Conservation (phyloP, 2,888 invertebrate species). For the Lithophane leautieri region DNA sequence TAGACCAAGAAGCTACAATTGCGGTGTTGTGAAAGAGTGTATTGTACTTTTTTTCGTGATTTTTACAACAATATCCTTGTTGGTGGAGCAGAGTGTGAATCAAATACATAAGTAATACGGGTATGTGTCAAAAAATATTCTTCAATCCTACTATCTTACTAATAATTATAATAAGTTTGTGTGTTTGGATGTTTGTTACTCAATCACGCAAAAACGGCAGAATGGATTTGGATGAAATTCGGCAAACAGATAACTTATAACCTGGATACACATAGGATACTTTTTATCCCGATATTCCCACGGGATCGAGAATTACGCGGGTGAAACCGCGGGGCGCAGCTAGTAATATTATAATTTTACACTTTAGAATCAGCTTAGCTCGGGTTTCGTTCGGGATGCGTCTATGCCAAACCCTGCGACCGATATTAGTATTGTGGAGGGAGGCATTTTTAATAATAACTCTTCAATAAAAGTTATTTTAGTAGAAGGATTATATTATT, state of each 20-base stretch:
- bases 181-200: no score
- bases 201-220: no score
- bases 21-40: slow-evolving; percentile 4
- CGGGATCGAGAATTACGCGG: no score
- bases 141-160: no score
- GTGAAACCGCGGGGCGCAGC: no score
- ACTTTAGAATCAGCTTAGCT: neutral
- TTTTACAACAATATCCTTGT: neutral
- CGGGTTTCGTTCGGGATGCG: neutral
- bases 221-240: no score
- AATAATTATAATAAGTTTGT: no score
- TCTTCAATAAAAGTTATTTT: neutral
- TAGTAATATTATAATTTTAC: neutral
- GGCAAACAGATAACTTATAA: no score
- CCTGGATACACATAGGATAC: no score
- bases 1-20: slow-evolving; percentile 2
- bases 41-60: neutral
- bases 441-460: neutral
- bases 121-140: slow-evolving; percentile 7
- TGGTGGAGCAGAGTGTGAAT: neutral
- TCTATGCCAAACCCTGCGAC: neutral
- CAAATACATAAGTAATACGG: neutral
- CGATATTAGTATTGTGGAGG: neutral
- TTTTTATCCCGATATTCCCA: no score
- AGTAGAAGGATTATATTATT: neutral